Evolutionary conservation across 1,140 invertebrate species (phyloP).

Genomic region (Heliconius hewitsoni): DNA sequence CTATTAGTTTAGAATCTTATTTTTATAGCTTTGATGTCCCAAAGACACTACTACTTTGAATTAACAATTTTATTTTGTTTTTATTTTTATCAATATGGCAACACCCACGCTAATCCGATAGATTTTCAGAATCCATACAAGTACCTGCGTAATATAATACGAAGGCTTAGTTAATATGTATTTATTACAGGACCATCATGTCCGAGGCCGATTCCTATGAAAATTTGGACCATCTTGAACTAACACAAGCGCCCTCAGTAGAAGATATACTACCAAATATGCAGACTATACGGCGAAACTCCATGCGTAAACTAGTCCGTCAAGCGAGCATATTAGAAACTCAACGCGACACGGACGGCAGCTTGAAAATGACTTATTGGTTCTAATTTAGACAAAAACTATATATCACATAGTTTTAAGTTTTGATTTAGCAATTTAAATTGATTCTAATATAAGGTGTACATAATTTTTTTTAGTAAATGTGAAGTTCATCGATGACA

Average conservation of each 20-base stretch:
- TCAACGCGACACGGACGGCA: constrained; percentile 87
- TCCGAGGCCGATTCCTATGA: constrained; percentile 81
- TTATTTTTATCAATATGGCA: not conserved
- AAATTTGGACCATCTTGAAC: constrained; percentile 83
- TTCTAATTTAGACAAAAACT: constrained; percentile 80
- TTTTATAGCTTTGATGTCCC: not conserved
- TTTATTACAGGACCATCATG: constrained; percentile 60
- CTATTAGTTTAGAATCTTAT: not conserved
- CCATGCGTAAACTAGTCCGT: constrained; percentile 85
- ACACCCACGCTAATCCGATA: not conserved
- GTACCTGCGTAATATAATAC: constrained; percentile 3
- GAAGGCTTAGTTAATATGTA: constrained; percentile 12
- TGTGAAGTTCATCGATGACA: not conserved
- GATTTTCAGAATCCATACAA: not conserved
- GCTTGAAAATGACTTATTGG: constrained; percentile 92
- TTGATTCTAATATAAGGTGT: not conserved
- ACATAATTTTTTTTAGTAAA: not conserved
- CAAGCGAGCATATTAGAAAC: constrained; percentile 90
- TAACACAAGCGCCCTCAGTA: constrained; percentile 70
- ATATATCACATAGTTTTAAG: not conserved
- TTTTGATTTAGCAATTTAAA: not conserved
- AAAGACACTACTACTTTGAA: not conserved
- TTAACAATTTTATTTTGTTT: not conserved
- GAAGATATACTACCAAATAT: constrained; percentile 74
- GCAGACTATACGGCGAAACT: constrained; percentile 69